phyloP scores from a whole-genome alignment of 2,888 invertebrate genomes.

The Dorcus hopei region DNA sequence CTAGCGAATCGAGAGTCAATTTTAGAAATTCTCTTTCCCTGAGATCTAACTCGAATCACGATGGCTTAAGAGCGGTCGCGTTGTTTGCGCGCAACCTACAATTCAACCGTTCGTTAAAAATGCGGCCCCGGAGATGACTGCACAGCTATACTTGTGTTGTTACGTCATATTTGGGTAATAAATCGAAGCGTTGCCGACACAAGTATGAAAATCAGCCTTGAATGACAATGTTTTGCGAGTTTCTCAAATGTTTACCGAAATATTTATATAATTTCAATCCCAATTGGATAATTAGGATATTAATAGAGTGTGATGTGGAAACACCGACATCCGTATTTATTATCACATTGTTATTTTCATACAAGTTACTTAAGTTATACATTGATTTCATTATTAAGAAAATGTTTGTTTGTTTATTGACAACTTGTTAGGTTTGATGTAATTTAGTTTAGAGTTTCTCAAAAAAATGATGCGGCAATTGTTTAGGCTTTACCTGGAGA shows the following conservation, averaged over 20 bases:
- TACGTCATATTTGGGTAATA: slow-evolving; percentile 32
- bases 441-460: no score
- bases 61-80: neutral
- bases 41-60: neutral
- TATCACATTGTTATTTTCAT: neutral
- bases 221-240: slow-evolving; percentile 3
- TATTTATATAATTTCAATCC: slow-evolving; percentile 12
- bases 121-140: slow-evolving; percentile 28
- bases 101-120: slow-evolving; percentile 17
- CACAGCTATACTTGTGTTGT: slow-evolving; percentile 35
- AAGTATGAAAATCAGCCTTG: slow-evolving; percentile 7
- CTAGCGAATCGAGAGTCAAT: slow-evolving; percentile 12
- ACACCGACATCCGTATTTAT: no score
- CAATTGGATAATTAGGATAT: no score
- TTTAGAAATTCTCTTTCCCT: slow-evolving; percentile 3
- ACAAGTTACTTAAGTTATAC: neutral
- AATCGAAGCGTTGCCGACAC: slow-evolving; percentile 1
- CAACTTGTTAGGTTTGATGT: no score
- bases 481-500: no score
- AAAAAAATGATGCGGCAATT: no score
- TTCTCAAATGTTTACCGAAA: slow-evolving; percentile 10
- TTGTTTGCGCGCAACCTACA: slow-evolving; percentile 11
- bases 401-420: no score
- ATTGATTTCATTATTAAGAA: neutral
- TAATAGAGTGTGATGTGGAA: no score